A percentile compares a stretch with the other conserved stretches of the same genome.
phyloP scores from a whole-genome alignment of 2,113 vertebrate species.

The Lepisosteus osseus region DNA sequence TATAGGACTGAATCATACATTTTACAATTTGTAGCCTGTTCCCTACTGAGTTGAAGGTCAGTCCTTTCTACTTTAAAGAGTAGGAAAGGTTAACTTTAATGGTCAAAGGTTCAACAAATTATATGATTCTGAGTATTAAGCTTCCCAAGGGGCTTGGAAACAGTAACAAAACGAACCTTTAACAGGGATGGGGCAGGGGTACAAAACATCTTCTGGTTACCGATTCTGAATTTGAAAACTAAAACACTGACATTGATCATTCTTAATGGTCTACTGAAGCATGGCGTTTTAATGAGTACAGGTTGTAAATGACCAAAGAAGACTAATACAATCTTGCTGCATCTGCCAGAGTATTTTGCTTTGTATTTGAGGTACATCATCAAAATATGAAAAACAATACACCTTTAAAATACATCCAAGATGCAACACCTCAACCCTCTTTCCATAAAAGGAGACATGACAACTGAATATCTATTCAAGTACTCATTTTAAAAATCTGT shows the following conservation, averaged over 20 bases:
- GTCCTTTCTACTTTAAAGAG: background rate
- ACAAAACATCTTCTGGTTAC: background rate
- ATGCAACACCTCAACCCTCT: too few relatives aligned
- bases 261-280: conserved; percentile 17
- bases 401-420: too few relatives aligned
- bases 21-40: too few relatives aligned
- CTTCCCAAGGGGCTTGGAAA: background rate
- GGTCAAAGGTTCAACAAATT: background rate
- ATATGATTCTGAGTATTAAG: background rate
- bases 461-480: too few relatives aligned
- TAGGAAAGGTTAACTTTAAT: background rate
- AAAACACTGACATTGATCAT: conserved; percentile 12
- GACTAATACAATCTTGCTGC: conserved; percentile 4
- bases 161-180: conserved; percentile 6
- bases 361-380: too few relatives aligned
- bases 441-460: too few relatives aligned
- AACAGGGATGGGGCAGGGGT: background rate
- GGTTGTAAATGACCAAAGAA: conserved; percentile 31
- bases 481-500: too few relatives aligned
- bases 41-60: background rate
- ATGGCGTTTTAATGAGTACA: conserved; percentile 35
- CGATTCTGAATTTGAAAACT: background rate
- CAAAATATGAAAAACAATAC: too few relatives aligned
- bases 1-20: too few relatives aligned
- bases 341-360: conserved; percentile 28